Conservation (phyloP, 2,888 invertebrate genomes). For the Himalopsyche anomala region DNA sequence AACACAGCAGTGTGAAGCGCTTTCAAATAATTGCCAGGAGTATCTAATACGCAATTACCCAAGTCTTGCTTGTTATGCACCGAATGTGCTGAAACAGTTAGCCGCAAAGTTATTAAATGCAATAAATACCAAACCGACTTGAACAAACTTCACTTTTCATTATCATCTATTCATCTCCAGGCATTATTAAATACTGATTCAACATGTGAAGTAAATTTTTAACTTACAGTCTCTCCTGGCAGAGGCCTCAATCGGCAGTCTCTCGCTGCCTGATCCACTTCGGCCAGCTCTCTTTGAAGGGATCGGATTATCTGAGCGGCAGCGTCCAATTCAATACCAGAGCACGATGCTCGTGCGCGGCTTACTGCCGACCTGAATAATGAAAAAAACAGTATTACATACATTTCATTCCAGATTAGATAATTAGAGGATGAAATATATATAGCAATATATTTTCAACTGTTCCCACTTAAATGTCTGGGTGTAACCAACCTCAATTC, state of each 20-base stretch:
- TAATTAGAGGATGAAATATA: no score
- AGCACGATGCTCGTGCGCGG: conserved; percentile 86
- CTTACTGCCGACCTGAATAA: conserved; percentile 77
- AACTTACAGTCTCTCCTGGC: conserved; percentile 87
- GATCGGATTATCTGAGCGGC: conserved; percentile 89
- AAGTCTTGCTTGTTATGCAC: no score
- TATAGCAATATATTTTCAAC: no score
- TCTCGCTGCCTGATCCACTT: conserved; percentile 86
- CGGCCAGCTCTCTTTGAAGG: conserved; percentile 88
- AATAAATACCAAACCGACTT: no score
- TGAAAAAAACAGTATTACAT: not conserved
- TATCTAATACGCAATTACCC: no score
- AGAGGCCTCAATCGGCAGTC: conserved; percentile 85
- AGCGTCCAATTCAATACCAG: conserved; percentile 89
- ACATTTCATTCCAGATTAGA: not conserved
- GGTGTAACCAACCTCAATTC: conserved; percentile 76
- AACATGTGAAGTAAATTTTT: not conserved
- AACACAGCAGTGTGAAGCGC: no score
- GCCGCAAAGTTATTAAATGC: no score
- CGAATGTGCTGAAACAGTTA: no score
- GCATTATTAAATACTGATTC: not conserved
- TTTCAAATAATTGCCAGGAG: no score
- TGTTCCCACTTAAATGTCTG: no score
- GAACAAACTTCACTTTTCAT: no score
- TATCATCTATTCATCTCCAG: no score